phyloP scores from a whole-genome alignment of 2,888 invertebrate species.

The Nomada ferruginata region DNA sequence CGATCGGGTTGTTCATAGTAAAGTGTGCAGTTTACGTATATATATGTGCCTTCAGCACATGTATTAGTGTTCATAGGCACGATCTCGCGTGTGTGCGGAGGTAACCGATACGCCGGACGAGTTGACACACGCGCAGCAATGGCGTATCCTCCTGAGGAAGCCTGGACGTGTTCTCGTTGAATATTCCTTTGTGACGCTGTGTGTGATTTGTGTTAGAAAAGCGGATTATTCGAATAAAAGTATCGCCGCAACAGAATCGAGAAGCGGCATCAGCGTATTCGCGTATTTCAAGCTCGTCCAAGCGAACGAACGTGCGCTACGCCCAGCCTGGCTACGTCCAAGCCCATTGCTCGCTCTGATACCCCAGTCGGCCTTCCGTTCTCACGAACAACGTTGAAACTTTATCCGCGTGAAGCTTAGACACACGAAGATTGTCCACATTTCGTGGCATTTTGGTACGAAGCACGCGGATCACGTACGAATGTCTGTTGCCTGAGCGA shows the following conservation, averaged over 20 bases:
- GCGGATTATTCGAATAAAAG: slow-evolving; percentile 12
- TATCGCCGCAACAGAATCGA: slow-evolving; percentile 1
- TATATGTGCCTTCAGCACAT: slow-evolving; percentile 30
- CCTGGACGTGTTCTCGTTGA: slow-evolving; percentile 51
- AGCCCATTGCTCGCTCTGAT: neutral
- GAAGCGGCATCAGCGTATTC: slow-evolving; percentile 14
- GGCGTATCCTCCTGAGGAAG: slow-evolving; percentile 54
- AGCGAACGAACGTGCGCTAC: slow-evolving; percentile 42
- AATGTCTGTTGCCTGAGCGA: slow-evolving; percentile 13
- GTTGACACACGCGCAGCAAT: slow-evolving; percentile 64
- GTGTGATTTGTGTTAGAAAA: slow-evolving; percentile 38
- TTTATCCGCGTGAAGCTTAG: neutral
- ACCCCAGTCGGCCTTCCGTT: slow-evolving; percentile 11
- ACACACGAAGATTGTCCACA: neutral
- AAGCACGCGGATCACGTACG: neutral
- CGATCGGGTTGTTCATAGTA: slow-evolving; percentile 58
- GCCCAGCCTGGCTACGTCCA: slow-evolving; percentile 50
- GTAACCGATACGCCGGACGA: slow-evolving; percentile 60
- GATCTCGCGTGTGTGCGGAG: slow-evolving; percentile 44
- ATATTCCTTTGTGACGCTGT: slow-evolving; percentile 46
- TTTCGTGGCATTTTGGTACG: neutral
- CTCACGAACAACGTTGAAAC: slow-evolving; percentile 12
- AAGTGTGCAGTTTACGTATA: slow-evolving; percentile 34
- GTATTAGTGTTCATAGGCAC: slow-evolving; percentile 52
- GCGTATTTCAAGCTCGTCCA: slow-evolving; percentile 6